Evolutionary conservation across 1,140 invertebrate genomes (phyloP).

Genomic region (Cylas formicarius): DNA sequence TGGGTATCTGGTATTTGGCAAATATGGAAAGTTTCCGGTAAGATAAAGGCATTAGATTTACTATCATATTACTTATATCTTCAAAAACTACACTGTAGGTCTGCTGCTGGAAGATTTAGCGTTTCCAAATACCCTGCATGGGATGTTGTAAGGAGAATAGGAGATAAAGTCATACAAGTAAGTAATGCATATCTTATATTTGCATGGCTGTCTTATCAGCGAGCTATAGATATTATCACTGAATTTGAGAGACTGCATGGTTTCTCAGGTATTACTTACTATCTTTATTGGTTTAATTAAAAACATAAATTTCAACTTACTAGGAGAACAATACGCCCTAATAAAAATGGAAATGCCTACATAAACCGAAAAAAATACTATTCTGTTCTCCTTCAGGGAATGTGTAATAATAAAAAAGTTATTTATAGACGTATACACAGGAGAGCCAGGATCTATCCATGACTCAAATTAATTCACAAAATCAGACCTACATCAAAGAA

Average conservation of each 20-base stretch:
- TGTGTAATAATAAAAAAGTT: not conserved
- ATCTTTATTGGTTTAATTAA: not conserved
- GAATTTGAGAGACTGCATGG: not conserved
- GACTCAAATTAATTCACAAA: not conserved
- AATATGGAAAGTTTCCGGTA: too few species aligned
- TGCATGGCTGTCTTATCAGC: not conserved
- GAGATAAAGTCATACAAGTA: not conserved
- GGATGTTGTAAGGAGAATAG: not conserved
- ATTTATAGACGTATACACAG: not conserved
- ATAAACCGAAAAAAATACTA: not conserved
- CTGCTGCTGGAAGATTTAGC: not conserved
- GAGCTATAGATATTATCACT: not conserved
- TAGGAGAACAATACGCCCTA: not conserved
- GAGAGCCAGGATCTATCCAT: not conserved
- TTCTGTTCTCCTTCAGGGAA: not conserved
- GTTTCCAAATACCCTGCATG: not conserved
- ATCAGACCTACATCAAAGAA: not conserved
- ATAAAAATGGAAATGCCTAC: slow-evolving; percentile 1
- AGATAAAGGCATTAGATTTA: too few species aligned
- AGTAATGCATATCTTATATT: not conserved
- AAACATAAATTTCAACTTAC: not conserved
- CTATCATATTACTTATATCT: not conserved
- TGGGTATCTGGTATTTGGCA: too few species aligned
- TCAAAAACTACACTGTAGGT: not conserved
- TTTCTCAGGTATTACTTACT: not conserved